Evolutionary conservation across 2,113 vertebrate species (phyloP).

Genomic region (Hucho hucho): DNA sequence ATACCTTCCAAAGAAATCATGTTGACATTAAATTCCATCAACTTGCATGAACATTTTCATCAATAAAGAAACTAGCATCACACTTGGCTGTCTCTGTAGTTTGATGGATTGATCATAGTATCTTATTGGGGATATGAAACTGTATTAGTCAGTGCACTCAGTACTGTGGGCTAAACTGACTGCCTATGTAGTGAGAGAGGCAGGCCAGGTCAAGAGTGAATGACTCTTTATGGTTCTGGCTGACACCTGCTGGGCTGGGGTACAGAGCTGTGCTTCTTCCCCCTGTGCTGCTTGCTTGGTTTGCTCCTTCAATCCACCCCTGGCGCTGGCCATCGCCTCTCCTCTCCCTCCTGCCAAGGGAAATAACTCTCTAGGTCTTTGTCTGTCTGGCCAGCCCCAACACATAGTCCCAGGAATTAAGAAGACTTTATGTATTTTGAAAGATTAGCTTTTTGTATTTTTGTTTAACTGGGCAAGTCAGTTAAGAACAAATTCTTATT

Average conservation of each 20-base stretch:
- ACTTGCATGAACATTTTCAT: background rate
- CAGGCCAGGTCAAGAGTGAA: constrained; percentile 59
- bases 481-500: too few relatives aligned
- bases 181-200: constrained; percentile 32
- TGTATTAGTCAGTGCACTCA: too few relatives aligned
- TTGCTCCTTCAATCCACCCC: constrained; percentile 64
- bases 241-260: constrained; percentile 64
- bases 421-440: too few relatives aligned
- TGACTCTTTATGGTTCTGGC: constrained; percentile 65
- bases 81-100: too few relatives aligned
- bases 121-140: background rate
- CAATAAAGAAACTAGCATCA: background rate
- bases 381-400: constrained; percentile 31
- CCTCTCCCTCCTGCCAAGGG: constrained; percentile 47
- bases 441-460: too few relatives aligned
- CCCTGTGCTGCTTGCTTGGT: constrained; percentile 63
- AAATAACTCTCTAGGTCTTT: constrained; percentile 55
- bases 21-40: too few relatives aligned
- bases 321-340: too few relatives aligned
- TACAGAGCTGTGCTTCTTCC: constrained; percentile 47
- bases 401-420: constrained; percentile 15
- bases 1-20: too few relatives aligned
- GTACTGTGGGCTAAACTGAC: background rate
- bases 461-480: too few relatives aligned
- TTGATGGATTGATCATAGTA: too few relatives aligned